Conservation (phyloP, 2,888 invertebrate species). For the Xestia rhomboidea region DNA sequence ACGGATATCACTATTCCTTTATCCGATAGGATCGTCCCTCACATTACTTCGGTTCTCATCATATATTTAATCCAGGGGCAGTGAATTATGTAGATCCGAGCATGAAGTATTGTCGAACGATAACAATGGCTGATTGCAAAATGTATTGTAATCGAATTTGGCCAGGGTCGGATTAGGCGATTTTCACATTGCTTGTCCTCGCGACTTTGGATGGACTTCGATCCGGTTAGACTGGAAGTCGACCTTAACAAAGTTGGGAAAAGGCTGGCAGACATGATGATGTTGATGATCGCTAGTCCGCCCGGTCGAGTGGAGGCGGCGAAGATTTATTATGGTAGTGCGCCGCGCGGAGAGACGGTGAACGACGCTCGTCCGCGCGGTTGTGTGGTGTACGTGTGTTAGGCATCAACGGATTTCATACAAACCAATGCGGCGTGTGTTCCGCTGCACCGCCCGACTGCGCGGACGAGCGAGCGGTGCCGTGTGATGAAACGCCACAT, state of each 20-base stretch:
- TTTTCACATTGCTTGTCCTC: background rate
- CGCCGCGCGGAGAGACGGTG: too few relatives aligned
- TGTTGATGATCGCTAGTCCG: background rate
- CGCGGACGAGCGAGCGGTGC: too few relatives aligned
- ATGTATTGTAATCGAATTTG: slow-evolving; percentile 52
- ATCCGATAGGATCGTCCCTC: slow-evolving; percentile 46
- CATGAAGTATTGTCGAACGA: slow-evolving; percentile 39
- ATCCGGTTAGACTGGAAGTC: background rate
- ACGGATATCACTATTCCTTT: slow-evolving; percentile 55
- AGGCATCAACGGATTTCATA: too few relatives aligned
- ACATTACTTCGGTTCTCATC: slow-evolving; percentile 44
- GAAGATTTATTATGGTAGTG: too few relatives aligned
- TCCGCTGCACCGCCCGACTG: too few relatives aligned
- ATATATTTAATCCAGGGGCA: slow-evolving; percentile 56
- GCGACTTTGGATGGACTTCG: background rate
- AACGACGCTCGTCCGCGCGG: background rate
- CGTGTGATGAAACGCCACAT: too few relatives aligned
- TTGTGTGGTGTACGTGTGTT: background rate
- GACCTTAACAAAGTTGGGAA: background rate
- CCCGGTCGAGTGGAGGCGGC: too few relatives aligned
- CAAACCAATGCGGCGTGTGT: too few relatives aligned
- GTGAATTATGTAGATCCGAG: slow-evolving; percentile 51
- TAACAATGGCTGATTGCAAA: slow-evolving; percentile 55
- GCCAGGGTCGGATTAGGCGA: background rate
- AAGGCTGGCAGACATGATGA: too few relatives aligned